Percentiles rank a stretch among this genome's conserved stretches.
Evolutionary conservation across 2,113 vertebrate species (phyloP).

Genomic region (Odontophorus gujanensis): DNA sequence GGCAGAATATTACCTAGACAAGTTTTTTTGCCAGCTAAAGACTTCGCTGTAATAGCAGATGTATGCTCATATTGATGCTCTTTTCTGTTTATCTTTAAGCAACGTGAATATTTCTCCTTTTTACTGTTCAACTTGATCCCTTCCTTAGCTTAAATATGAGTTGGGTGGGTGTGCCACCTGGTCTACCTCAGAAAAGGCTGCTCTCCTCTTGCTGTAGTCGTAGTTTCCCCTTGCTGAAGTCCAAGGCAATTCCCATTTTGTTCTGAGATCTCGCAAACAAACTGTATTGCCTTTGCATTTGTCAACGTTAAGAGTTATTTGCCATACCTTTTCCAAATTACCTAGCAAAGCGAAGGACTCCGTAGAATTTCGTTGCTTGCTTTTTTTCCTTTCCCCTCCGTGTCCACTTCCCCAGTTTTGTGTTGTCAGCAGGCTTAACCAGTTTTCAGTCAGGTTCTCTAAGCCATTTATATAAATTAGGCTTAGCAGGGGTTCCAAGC

Average conservation of each 20-base stretch:
- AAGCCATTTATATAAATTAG: slow-evolving; percentile 78
- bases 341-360: slow-evolving; percentile 14
- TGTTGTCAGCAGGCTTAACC: slow-evolving; percentile 72
- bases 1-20: neutral
- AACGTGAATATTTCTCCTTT: neutral
- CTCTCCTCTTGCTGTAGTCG: neutral
- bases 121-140: neutral
- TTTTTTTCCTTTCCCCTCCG: neutral
- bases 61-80: neutral
- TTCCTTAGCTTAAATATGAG: neutral
- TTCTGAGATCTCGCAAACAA: slow-evolving; percentile 33
- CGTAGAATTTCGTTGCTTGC: slow-evolving; percentile 41
- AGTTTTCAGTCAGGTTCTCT: slow-evolving; percentile 64
- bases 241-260: slow-evolving; percentile 40
- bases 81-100: neutral
- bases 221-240: neutral
- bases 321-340: slow-evolving; percentile 40
- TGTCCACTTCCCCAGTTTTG: slow-evolving; percentile 60
- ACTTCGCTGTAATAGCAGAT: neutral
- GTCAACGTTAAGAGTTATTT: slow-evolving; percentile 67
- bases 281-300: slow-evolving; percentile 70
- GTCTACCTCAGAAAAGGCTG: neutral
- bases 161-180: neutral
- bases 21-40: neutral
- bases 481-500: slow-evolving; percentile 58